Conservation (phyloP, 2,113 vertebrate genomes). For the Mesoclemmys tuberculata region DNA sequence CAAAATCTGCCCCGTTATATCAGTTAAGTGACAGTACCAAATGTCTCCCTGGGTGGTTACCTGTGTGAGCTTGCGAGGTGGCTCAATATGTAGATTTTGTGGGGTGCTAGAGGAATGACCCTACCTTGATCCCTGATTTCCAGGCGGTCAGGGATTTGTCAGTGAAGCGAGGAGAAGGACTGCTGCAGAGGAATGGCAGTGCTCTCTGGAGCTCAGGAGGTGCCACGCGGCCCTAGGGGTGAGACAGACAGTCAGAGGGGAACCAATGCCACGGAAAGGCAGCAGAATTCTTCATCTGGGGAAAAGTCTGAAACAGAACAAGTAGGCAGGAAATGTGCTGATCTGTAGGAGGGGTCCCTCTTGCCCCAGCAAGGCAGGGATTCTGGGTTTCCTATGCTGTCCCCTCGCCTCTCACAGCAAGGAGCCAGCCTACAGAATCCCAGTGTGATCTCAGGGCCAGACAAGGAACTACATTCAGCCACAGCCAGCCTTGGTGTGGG, state of each 20-base stretch:
- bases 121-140: not conserved
- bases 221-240: not conserved
- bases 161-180: not conserved
- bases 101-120: not conserved
- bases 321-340: not conserved
- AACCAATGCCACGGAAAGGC: not conserved
- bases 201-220: not conserved
- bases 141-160: not conserved
- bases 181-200: not conserved
- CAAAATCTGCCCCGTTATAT: not conserved
- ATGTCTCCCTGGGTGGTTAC: not conserved
- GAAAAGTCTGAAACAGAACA: not conserved
- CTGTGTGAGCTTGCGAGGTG: not conserved
- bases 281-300: not conserved
- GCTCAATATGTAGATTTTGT: not conserved
- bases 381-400: not conserved
- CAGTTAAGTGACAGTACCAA: not conserved
- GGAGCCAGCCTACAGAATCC: not conserved
- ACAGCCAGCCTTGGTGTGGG: not conserved
- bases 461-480: not conserved
- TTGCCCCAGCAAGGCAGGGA: not conserved
- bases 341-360: not conserved
- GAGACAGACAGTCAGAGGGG: not conserved
- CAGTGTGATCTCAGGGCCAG: not conserved
- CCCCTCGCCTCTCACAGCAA: not conserved